Conservation (phyloP, 2,797 vertebrate species). For the Brachymystax lenok region DNA sequence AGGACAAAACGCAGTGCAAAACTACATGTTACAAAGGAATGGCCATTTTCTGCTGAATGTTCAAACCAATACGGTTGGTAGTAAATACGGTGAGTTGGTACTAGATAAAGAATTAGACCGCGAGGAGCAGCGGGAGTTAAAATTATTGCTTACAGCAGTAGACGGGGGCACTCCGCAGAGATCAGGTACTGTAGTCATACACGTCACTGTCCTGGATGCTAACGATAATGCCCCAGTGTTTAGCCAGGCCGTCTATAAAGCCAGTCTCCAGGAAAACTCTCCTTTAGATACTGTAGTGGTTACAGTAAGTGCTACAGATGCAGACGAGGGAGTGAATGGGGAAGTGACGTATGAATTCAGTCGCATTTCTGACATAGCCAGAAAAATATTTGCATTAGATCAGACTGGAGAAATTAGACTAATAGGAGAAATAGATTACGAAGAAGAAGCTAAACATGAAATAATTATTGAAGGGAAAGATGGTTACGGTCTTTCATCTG, state of each 20-base stretch:
- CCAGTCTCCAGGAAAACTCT: too few relatives aligned
- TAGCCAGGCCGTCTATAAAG: too few relatives aligned
- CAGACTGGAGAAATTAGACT: constrained; percentile 56
- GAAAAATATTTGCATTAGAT: constrained; percentile 28
- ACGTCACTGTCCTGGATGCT: too few relatives aligned
- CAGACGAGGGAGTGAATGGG: too few relatives aligned
- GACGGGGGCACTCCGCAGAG: too few relatives aligned
- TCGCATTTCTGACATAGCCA: too few relatives aligned
- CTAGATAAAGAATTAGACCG: constrained; percentile 65
- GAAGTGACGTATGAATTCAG: too few relatives aligned
- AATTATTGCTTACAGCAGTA: too few relatives aligned
- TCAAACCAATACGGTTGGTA: constrained; percentile 32
- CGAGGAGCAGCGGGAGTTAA: constrained; percentile 49
- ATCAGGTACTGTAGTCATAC: neutral
- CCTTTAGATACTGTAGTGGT: too few relatives aligned
- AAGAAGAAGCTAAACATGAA: constrained; percentile 3
- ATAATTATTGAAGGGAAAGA: constrained; percentile 6
- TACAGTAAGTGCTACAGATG: too few relatives aligned
- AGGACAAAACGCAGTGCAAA: constrained; percentile 51
- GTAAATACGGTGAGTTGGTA: constrained; percentile 56
- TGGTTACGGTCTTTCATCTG: constrained; percentile 6
- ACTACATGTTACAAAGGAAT: constrained; percentile 53
- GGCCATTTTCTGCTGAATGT: constrained; percentile 45
- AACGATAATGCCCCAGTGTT: too few relatives aligned
- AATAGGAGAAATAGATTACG: constrained; percentile 43